Percentiles rank a stretch among this genome's conserved stretches.
Conservation (phyloP, 2,888 invertebrate genomes). For the Trachelus iudaicus region DNA sequence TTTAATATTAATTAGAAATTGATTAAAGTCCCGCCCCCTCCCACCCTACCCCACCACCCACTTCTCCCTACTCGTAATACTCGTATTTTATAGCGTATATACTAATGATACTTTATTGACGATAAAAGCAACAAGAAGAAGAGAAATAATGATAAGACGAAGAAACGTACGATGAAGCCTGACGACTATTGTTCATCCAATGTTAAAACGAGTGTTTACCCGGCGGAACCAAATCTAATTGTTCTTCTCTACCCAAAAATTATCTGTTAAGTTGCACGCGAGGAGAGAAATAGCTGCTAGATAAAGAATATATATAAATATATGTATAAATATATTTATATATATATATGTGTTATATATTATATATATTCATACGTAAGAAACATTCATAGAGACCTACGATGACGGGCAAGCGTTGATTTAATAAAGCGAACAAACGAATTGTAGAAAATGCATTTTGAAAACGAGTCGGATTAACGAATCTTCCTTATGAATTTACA, state of each 20-base stretch:
- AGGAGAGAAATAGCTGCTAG: slow-evolving; percentile 1
- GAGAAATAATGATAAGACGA: slow-evolving; percentile 19
- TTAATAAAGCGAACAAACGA: neutral
- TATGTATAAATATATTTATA: neutral
- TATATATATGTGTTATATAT: neutral
- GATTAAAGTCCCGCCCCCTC: slow-evolving; percentile 24
- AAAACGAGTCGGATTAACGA: neutral
- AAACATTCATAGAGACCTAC: neutral
- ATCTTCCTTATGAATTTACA: neutral
- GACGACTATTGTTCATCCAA: slow-evolving; percentile 20
- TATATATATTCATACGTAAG: neutral
- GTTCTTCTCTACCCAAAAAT: slow-evolving; percentile 2
- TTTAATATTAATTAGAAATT: slow-evolving; percentile 44
- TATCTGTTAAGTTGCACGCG: slow-evolving; percentile 1
- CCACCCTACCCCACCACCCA: too few relatives aligned
- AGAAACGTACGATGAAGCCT: slow-evolving; percentile 7
- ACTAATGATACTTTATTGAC: slow-evolving; percentile 23
- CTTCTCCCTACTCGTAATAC: slow-evolving; percentile 45
- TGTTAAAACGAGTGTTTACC: slow-evolving; percentile 31
- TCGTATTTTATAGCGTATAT: slow-evolving; percentile 50
- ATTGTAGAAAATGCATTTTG: neutral
- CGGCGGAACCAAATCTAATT: slow-evolving; percentile 14
- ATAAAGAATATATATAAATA: neutral
- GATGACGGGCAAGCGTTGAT: neutral
- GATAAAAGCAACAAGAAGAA: slow-evolving; percentile 16